These are phyloP conservation scores for Drosophila dunni DNA, from an alignment of 1,140 invertebrate species.

Conservation along the genomic window DNA sequence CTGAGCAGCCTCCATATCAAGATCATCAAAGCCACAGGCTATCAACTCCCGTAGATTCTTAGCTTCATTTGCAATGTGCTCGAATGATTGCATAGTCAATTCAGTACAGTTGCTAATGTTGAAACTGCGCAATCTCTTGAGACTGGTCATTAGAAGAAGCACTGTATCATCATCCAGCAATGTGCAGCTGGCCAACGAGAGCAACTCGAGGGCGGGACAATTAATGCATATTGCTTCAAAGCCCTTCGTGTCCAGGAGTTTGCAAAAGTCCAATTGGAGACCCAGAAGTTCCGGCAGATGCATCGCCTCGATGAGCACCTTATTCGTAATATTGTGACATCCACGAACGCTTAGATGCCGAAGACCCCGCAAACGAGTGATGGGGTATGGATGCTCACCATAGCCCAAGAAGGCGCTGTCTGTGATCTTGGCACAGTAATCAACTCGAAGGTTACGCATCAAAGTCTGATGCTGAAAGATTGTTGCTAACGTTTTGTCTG, in stretches of 20 bases:
- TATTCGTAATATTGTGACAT: slow-evolving; percentile 63
- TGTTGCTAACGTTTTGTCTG: slow-evolving; percentile 55
- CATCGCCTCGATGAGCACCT: slow-evolving; percentile 39
- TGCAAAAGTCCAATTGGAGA: slow-evolving; percentile 63
- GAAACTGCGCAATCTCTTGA: slow-evolving; percentile 60
- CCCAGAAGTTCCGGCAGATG: slow-evolving; percentile 54
- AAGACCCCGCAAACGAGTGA: slow-evolving; percentile 50
- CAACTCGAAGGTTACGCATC: slow-evolving; percentile 57
- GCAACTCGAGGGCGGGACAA: slow-evolving; percentile 56
- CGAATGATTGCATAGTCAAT: slow-evolving; percentile 52
- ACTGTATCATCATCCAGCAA: slow-evolving; percentile 63
- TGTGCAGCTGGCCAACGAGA: slow-evolving; percentile 65
- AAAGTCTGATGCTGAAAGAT: slow-evolving; percentile 63
- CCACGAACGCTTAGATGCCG: slow-evolving; percentile 46
- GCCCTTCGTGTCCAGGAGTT: slow-evolving; percentile 54
- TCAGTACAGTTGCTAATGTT: slow-evolving; percentile 68
- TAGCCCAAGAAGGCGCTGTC: slow-evolving; percentile 64
- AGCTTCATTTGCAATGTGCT: slow-evolving; percentile 54
- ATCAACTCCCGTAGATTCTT: slow-evolving; percentile 56
- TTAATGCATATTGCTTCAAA: slow-evolving; percentile 53
- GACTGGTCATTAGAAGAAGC: slow-evolving; percentile 26
- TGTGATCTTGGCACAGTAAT: slow-evolving; percentile 68
- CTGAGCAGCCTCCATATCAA: slow-evolving; percentile 57
- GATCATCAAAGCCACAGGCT: slow-evolving; percentile 67
- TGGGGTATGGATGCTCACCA: slow-evolving; percentile 42